These are phyloP conservation scores for Apostichopus californicus DNA, from an alignment of 35 echinoderm and acorn worm species.

Conservation along the genomic window DNA sequence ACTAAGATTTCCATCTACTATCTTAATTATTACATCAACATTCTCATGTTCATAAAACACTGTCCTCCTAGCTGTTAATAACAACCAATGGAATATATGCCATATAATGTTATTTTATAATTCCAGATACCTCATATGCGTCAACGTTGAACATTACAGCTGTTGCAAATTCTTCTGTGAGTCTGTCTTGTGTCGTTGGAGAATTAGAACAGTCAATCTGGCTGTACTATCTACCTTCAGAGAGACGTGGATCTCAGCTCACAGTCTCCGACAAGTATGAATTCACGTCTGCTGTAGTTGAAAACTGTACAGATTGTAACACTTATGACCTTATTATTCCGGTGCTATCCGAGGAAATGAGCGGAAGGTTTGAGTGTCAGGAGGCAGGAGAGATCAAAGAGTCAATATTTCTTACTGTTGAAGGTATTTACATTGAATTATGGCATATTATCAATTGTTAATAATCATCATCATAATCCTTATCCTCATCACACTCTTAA, in stretches of 20 bases:
- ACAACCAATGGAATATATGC: no score
- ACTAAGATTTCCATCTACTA: no score
- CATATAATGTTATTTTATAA: no score
- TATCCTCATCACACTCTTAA: no score
- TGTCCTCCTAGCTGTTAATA: no score
- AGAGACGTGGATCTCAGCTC: neutral
- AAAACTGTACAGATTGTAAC: no score
- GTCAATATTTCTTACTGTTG: neutral
- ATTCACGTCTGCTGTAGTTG: no score
- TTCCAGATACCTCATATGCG: no score
- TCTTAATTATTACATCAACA: no score
- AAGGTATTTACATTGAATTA: neutral
- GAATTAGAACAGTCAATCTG: neutral
- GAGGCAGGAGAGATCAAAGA: neutral
- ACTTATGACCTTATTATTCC: neutral
- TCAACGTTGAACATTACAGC: neutral
- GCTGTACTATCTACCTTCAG: neutral
- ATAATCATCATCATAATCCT: neutral
- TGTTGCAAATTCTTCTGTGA: neutral
- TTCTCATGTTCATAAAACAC: no score
- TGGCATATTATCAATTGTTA: neutral
- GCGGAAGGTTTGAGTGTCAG: neutral
- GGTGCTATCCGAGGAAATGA: neutral
- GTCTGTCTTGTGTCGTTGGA: neutral
- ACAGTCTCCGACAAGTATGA: neutral